A percentile compares a stretch with the other conserved stretches of the same genome.
Evolutionary conservation across 2,113 vertebrate genomes (phyloP).

Genomic region (Alligator sinensis): DNA sequence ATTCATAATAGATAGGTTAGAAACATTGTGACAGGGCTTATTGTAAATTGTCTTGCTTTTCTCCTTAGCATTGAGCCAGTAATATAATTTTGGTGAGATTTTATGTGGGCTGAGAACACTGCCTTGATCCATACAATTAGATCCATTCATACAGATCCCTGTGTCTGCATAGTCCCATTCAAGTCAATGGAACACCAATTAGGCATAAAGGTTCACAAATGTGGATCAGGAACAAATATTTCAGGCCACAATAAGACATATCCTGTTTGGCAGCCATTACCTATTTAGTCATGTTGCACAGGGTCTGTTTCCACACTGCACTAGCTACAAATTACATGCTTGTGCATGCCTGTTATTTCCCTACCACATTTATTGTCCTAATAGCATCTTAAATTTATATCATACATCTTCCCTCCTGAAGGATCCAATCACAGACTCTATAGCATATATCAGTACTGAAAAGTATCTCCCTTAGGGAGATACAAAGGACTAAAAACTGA

Average conservation of each 20-base stretch:
- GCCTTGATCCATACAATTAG: too few species aligned
- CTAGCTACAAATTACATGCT: background rate
- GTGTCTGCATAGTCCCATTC: background rate
- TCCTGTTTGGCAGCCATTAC: background rate
- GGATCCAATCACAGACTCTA: background rate
- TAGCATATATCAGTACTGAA: background rate
- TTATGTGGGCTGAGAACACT: too few species aligned
- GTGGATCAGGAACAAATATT: background rate
- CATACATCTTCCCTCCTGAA: background rate
- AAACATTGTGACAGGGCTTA: too few species aligned
- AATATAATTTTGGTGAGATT: too few species aligned
- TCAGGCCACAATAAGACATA: background rate
- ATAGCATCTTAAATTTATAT: background rate
- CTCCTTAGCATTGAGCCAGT: too few species aligned
- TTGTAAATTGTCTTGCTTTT: too few species aligned
- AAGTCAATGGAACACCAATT: background rate
- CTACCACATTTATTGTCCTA: background rate
- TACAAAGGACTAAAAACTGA: background rate
- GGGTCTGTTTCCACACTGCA: background rate
- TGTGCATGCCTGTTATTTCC: background rate
- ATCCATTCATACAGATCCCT: too few species aligned
- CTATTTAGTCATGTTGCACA: background rate
- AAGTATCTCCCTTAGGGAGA: background rate
- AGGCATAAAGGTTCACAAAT: rapidly evolving
- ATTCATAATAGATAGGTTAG: too few species aligned